Conservation (phyloP, 2,113 vertebrate species). For the Pseudopodoces humilis region DNA sequence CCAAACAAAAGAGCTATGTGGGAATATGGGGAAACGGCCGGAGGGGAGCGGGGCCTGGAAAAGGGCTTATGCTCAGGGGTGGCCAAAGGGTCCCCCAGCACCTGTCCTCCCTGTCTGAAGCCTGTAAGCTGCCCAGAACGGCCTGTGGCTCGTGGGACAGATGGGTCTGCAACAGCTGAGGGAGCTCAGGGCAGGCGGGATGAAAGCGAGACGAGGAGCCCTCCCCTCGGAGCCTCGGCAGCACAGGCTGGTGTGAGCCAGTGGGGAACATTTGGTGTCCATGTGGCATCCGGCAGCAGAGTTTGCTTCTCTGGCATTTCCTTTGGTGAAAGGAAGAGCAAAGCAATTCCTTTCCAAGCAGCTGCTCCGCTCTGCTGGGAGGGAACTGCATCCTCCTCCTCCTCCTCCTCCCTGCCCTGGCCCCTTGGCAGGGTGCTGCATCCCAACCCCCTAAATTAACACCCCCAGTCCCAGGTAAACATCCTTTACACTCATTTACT, state of each 20-base stretch:
- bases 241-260: neutral
- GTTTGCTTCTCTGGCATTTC: slow-evolving; percentile 60
- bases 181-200: neutral
- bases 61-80: neutral
- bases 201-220: neutral
- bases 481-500: neutral
- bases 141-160: neutral
- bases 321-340: slow-evolving; percentile 67
- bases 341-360: slow-evolving; percentile 40
- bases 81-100: neutral
- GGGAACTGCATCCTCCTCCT: neutral
- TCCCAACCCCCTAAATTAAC: neutral
- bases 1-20: neutral
- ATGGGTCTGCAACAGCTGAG: slow-evolving; percentile 5
- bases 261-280: slow-evolving; percentile 67
- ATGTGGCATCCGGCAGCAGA: slow-evolving; percentile 63
- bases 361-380: neutral
- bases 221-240: neutral
- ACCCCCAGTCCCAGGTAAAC: neutral
- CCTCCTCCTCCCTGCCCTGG: neutral
- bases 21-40: neutral
- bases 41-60: neutral
- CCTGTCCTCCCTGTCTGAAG: neutral
- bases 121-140: neutral
- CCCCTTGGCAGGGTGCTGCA: neutral